Conservation (phyloP, 2,888 invertebrate genomes). For the Drosophila hawaiiensis region DNA sequence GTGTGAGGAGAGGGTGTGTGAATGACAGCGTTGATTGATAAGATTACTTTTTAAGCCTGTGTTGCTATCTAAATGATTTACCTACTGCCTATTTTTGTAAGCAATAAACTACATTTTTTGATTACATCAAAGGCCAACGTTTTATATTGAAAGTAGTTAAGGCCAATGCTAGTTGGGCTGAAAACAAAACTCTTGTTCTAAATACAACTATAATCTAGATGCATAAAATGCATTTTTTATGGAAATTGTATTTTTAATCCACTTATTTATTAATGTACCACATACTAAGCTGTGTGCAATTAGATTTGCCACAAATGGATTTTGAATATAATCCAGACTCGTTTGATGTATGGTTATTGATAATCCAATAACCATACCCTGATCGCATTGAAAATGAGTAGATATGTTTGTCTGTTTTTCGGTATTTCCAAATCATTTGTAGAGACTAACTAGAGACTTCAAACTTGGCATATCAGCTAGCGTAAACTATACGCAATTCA, state of each 20-base stretch:
- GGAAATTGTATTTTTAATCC: neutral
- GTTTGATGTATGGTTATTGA: too few species aligned
- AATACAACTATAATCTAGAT: neutral
- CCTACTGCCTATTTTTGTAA: neutral
- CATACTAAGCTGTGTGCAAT: neutral
- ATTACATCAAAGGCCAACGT: neutral
- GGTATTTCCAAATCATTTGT: too few species aligned
- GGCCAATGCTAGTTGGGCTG: neutral
- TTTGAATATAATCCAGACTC: neutral
- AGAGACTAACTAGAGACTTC: neutral
- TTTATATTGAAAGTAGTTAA: neutral
- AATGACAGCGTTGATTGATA: conserved; percentile 52
- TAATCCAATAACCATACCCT: neutral
- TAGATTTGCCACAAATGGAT: neutral
- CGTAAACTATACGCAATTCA: too few species aligned
- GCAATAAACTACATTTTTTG: neutral
- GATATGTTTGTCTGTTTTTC: neutral
- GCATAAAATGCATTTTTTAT: neutral
- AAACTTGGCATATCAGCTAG: too few species aligned
- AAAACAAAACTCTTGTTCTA: neutral
- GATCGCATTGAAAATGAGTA: neutral
- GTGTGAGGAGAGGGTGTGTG: conserved; percentile 22
- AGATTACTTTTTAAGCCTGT: neutral
- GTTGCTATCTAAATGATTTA: neutral
- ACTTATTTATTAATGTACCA: neutral